Evolutionary conservation across 2,113 vertebrate genomes (phyloP).

Genomic region (Macaca fascicularis): DNA sequence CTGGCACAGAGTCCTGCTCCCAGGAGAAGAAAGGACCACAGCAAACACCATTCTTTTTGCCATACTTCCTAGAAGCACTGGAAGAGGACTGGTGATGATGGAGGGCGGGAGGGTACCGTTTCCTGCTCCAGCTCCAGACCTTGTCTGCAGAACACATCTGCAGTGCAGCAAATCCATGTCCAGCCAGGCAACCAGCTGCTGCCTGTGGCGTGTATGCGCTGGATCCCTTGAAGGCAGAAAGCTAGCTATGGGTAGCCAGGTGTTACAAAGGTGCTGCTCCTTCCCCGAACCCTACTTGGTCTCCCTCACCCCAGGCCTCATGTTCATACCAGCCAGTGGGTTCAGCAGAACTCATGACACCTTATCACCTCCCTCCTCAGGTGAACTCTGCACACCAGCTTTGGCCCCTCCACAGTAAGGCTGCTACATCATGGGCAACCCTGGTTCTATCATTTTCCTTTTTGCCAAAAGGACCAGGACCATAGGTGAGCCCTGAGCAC

Average conservation of each 20-base stretch:
- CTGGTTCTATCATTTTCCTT: conserved; percentile 17
- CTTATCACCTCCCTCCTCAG: background rate
- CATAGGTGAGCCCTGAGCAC: background rate
- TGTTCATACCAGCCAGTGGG: background rate
- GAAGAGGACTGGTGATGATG: conserved; percentile 46
- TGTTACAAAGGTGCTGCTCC: conserved; percentile 67
- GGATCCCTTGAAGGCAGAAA: conserved; percentile 21
- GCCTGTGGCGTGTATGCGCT: background rate
- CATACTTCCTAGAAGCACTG: conserved; percentile 10
- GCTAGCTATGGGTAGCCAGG: background rate
- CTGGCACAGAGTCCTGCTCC: conserved; percentile 25
- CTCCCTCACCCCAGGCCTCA: background rate
- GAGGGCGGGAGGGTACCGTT: background rate
- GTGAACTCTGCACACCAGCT: background rate
- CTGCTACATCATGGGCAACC: background rate
- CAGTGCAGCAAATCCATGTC: background rate
- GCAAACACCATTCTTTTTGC: conserved; percentile 19
- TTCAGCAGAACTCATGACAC: background rate
- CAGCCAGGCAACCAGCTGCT: background rate
- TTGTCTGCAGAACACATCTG: conserved; percentile 25
- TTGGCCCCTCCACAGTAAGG: background rate
- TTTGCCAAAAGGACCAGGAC: background rate
- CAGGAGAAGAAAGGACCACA: conserved; percentile 55
- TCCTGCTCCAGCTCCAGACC: background rate
- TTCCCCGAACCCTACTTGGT: background rate